Percentiles rank a stretch among this genome's conserved stretches.
Conservation (phyloP, 1,140 invertebrate genomes). For the Anastatus disparis region DNA sequence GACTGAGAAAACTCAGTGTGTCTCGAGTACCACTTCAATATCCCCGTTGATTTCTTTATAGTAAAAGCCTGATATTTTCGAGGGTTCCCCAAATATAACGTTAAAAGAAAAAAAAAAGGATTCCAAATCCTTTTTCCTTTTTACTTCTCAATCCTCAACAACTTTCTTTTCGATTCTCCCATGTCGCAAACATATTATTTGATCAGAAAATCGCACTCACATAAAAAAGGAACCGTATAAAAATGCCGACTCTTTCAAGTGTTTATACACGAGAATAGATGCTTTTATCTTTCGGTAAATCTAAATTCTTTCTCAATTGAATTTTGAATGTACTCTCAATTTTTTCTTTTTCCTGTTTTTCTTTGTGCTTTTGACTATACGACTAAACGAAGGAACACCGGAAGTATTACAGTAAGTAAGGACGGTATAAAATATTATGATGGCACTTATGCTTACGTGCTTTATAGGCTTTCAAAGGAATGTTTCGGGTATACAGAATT, state of each 20-base stretch:
- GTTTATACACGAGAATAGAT: slow-evolving; percentile 33
- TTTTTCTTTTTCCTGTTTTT: slow-evolving; percentile 1
- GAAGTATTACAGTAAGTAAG: slow-evolving; percentile 21
- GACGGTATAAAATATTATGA: too few species aligned
- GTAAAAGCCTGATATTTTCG: too few species aligned
- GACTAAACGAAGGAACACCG: slow-evolving; percentile 1
- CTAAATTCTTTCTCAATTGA: slow-evolving; percentile 36
- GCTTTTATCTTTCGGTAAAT: slow-evolving; percentile 43
- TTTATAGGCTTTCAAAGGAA: too few species aligned
- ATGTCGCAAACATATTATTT: slow-evolving; percentile 49
- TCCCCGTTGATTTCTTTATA: slow-evolving; percentile 52
- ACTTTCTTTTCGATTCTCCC: slow-evolving; percentile 22
- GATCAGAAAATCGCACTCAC: slow-evolving; percentile 52
- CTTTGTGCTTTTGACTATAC: slow-evolving; percentile 6
- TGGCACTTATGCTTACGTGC: too few species aligned
- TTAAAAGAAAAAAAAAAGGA: too few species aligned
- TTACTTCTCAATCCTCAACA: not conserved
- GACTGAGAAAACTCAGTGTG: slow-evolving; percentile 2
- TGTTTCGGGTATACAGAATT: too few species aligned
- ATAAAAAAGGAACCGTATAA: slow-evolving; percentile 23
- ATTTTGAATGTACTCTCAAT: not conserved
- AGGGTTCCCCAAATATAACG: slow-evolving; percentile 53
- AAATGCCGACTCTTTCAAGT: slow-evolving; percentile 19
- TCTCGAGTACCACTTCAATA: slow-evolving; percentile 44
- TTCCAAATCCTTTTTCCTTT: slow-evolving; percentile 20